Conservation (phyloP, 2,888 invertebrate genomes). For the Clivina fossor region DNA sequence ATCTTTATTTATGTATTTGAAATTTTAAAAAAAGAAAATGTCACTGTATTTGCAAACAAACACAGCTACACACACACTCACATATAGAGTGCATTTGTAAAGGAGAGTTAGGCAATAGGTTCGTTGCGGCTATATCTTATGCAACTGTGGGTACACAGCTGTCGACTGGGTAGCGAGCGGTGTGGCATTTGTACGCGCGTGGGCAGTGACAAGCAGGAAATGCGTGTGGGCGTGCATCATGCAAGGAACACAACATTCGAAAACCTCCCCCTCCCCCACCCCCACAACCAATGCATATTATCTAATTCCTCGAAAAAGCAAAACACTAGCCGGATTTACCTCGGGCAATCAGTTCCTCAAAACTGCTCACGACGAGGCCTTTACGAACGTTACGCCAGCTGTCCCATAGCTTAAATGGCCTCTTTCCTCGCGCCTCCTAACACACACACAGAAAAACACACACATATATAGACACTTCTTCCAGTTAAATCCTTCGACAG, state of each 20-base stretch:
- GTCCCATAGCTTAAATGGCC: slow-evolving; percentile 97
- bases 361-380: slow-evolving; percentile 88
- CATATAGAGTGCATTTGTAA: too few species aligned
- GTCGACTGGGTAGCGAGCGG: slow-evolving; percentile 24
- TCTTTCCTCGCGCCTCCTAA: slow-evolving; percentile 92
- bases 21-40: too few species aligned
- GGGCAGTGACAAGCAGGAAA: slow-evolving; percentile 14
- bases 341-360: slow-evolving; percentile 83
- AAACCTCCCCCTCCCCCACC: too few species aligned
- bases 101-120: too few species aligned
- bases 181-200: slow-evolving; percentile 5
- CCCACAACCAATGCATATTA: too few species aligned
- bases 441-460: slow-evolving; percentile 48
- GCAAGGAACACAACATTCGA: too few species aligned
- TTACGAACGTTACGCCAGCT: slow-evolving; percentile 91
- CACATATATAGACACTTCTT: too few species aligned
- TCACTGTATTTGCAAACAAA: too few species aligned
- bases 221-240: slow-evolving; percentile 25
- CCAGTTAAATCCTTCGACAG: too few species aligned
- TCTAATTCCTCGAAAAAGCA: too few species aligned
- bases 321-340: slow-evolving; percentile 56
- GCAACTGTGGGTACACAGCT: slow-evolving; percentile 17
- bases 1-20: too few species aligned
- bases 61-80: too few species aligned
- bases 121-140: not conserved